These are phyloP conservation scores for Heliconius congener DNA, from an alignment of 1,140 invertebrate species.

Conservation along the genomic window DNA sequence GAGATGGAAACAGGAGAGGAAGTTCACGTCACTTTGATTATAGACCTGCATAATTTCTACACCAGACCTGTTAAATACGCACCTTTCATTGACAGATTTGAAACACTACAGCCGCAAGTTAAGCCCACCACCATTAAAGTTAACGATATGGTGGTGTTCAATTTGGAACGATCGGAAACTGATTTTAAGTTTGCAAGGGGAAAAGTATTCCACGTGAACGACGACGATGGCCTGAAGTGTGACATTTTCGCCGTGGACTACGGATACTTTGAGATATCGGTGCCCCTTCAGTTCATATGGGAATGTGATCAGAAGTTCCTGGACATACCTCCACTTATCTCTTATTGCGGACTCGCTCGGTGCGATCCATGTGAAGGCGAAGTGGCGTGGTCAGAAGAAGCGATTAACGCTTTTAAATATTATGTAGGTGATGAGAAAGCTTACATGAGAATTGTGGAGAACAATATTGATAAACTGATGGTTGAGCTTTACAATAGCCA, in stretches of 20 bases:
- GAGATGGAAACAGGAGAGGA: conserved; percentile 5
- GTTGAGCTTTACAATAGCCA: conserved; percentile 7
- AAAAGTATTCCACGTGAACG: background rate
- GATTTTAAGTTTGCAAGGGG: conserved; percentile 9
- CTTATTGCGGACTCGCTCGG: background rate
- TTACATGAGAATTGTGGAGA: conserved; percentile 4
- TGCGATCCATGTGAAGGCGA: background rate
- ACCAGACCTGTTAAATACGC: conserved; percentile 9
- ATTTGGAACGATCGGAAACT: background rate
- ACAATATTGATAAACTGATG: conserved; percentile 5
- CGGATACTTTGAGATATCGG: background rate
- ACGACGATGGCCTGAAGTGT: background rate
- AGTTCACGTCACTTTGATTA: conserved; percentile 8
- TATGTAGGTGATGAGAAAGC: background rate
- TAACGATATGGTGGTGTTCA: background rate
- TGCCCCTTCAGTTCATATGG: background rate
- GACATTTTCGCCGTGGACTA: conserved; percentile 6
- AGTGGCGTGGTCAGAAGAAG: background rate
- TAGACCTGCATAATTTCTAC: conserved; percentile 1
- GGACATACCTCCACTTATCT: conserved; percentile 4
- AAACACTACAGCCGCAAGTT: background rate
- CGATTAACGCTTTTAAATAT: background rate
- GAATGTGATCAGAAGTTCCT: conserved; percentile 1
- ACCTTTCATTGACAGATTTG: background rate
- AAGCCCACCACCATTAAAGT: background rate